Evolutionary conservation across 2,888 invertebrate species (phyloP).

Genomic region (Trisateles emortualis): DNA sequence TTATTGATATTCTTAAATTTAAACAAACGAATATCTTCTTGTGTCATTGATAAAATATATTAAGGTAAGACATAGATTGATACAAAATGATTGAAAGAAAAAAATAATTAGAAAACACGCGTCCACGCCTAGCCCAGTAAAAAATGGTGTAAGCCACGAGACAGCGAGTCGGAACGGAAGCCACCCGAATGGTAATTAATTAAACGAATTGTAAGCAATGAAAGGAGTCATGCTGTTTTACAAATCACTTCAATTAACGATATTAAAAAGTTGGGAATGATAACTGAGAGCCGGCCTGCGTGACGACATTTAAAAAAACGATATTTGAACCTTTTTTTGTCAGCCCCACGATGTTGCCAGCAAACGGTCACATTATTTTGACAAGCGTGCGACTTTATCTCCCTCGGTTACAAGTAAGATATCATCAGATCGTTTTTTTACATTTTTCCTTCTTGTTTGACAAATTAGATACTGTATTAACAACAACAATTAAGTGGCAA

Average conservation of each 20-base stretch:
- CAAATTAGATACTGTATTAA: conserved; percentile 49
- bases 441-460: conserved; percentile 35
- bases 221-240: conserved; percentile 87
- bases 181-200: conserved; percentile 84
- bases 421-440: conserved; percentile 39
- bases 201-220: conserved; percentile 86
- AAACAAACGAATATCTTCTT: neutral
- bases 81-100: conserved; percentile 34
- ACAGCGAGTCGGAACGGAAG: conserved; percentile 79
- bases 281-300: conserved; percentile 71
- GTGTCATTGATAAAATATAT: conserved; percentile 16
- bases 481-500: conserved; percentile 51
- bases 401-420: conserved; percentile 51
- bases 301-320: conserved; percentile 67
- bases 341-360: conserved; percentile 50
- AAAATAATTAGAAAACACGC: conserved; percentile 66
- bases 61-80: conserved; percentile 30
- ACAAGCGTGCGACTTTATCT: conserved; percentile 82
- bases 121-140: conserved; percentile 67
- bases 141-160: conserved; percentile 76
- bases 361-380: conserved; percentile 59
- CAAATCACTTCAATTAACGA: conserved; percentile 87
- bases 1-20: conserved; percentile 8
- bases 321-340: conserved; percentile 54
- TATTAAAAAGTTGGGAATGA: conserved; percentile 84